A percentile compares a stretch with the other conserved stretches of the same genome.
phyloP scores from a whole-genome alignment of 1,140 invertebrate species.

The Drosophila rhopaloa region DNA sequence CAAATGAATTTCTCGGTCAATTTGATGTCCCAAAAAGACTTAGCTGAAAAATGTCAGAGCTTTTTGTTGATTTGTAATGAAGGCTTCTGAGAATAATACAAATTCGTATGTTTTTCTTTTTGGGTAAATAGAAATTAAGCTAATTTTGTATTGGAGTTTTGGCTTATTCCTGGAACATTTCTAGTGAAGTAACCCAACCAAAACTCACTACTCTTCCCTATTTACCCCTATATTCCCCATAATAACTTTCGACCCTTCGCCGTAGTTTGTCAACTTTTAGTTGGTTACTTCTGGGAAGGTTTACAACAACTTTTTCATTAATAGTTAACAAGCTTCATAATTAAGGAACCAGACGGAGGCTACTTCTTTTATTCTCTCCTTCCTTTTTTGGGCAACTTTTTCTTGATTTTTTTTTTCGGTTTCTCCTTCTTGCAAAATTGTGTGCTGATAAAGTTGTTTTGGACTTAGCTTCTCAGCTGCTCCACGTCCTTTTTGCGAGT shows the following conservation, averaged over 20 bases:
- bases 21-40: neutral
- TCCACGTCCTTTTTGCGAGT: constrained; percentile 25
- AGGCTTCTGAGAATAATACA: too few species aligned
- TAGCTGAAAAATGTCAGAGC: too few species aligned
- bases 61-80: too few species aligned
- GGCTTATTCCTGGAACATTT: neutral
- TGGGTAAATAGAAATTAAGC: neutral
- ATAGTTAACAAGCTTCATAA: constrained; percentile 83
- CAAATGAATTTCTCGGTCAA: neutral
- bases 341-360: constrained; percentile 62
- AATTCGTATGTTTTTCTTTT: neutral
- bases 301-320: constrained; percentile 82
- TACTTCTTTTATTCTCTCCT: constrained; percentile 12
- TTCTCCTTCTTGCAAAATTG: constrained; percentile 22
- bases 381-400: constrained; percentile 22
- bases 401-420: constrained; percentile 1
- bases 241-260: constrained; percentile 31
- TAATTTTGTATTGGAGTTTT: neutral
- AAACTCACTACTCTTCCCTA: neutral
- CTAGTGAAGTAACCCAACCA: neutral
- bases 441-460: constrained; percentile 68
- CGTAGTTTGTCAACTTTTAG: constrained; percentile 54
- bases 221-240: neutral
- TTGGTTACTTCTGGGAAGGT: constrained; percentile 54
- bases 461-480: constrained; percentile 1